Base-by-base conservation (phyloP, 2,888 invertebrate genomes). In the Mimas tiliae region DNA sequence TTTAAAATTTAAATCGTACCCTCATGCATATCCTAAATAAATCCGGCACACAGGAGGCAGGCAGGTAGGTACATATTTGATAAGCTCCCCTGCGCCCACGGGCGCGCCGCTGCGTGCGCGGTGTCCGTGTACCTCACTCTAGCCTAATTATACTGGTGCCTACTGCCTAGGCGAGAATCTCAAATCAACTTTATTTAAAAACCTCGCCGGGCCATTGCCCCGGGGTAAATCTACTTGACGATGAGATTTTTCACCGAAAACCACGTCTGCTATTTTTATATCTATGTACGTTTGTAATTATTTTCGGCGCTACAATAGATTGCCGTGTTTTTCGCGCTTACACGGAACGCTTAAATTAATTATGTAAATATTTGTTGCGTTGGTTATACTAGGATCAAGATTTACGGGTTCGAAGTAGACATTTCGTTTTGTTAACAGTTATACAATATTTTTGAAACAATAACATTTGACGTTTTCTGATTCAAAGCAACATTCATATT, bases 1-100 rank as follows among this genome's bases (percentile, higher is more conserved):
- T 93, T 93, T 92, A 93, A 93, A 93, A 93, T 93, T 93, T 93
- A 92, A 93, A 93, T 89, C 86, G 87, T 86, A 92, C 91, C 92
- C 91, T 93, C 93, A 93, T 93, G 91, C 93, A 93, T 93, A 93
- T 90, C 92, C 93, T 91, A 93, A 93, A 93, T 91, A 93, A 93
- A 93, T 93, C 93, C 91, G 86, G 86, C 84, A 87, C 84, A 87
- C 87, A 84, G 86, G 87, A 85, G 85, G 84, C 85, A 83, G 87
- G 86, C 82, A 88, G 88, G 85, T 84, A 89, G 87, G 89, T 93
- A 93, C 93, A 93, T 93, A 93, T 93, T 93, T 93, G 91, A 93
- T 93, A 92, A 92, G 90, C 91, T 81, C 82, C 75, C 81, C 79
- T 78, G 78, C 77, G 86, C 84, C 81, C 81, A 82, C 84, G 85